Evolutionary conservation across 2,113 vertebrate genomes (phyloP).

Genomic region (human (Homo sapiens)): GRCh38 chrX:132400501-132401000

Average conservation of each 20-base stretch:
- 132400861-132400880: not conserved
- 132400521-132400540: not conserved
- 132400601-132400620: not conserved
- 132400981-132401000: constrained; percentile 2
- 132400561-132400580: constrained; percentile 12
- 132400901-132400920: constrained; percentile 9
- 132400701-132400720: constrained; percentile 8
- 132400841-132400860: not conserved
- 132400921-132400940: not conserved
- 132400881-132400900: not conserved
- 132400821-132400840: not conserved
- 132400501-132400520: not conserved
- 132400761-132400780: not conserved
- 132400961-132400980: not conserved
- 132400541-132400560: constrained; percentile 14
- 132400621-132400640: not conserved
- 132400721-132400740: not conserved
- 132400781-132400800: not conserved
- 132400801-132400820: not conserved
- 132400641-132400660: not conserved
- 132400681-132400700: not conserved
- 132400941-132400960: constrained; percentile 23
- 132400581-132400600: not conserved
- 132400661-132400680: not conserved
- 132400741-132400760: constrained; percentile 5